Percentiles rank a stretch among this genome's conserved stretches.
Conservation (phyloP, 2,797 vertebrate species). For the Phataginus tetradactyla region DNA sequence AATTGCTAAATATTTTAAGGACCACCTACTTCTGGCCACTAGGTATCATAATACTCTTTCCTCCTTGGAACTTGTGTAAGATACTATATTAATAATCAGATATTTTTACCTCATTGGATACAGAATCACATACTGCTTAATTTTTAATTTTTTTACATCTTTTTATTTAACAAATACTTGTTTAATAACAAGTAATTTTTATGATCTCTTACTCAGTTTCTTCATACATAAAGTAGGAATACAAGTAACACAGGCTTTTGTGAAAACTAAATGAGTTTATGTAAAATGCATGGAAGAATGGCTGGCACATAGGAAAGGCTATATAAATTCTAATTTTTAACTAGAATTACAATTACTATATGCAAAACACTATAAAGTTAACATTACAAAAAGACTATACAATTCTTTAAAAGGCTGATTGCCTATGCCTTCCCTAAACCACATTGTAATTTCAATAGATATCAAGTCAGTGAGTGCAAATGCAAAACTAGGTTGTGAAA, state of each 20-base stretch:
- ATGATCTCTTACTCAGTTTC: neutral
- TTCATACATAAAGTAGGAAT: neutral
- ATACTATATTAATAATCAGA: neutral
- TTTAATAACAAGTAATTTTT: neutral
- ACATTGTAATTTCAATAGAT: neutral
- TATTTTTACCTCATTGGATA: neutral
- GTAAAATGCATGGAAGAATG: neutral
- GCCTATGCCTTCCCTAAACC: neutral
- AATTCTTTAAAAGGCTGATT: neutral
- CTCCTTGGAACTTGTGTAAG: neutral
- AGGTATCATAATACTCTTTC: neutral
- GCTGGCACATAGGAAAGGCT: neutral
- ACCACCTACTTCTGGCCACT: neutral
- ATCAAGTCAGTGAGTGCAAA: neutral
- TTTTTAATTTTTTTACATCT: neutral
- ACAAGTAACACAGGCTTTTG: neutral
- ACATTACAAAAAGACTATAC: neutral
- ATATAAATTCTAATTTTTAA: neutral
- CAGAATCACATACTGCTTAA: neutral
- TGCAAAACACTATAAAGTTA: neutral
- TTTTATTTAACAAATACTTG: neutral
- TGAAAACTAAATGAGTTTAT: slow-evolving; percentile 8
- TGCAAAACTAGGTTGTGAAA: neutral
- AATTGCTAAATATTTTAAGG: neutral
- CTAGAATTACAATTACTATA: neutral